phyloP scores from a whole-genome alignment of 2,113 vertebrate species.

The Percopsis transmontana region DNA sequence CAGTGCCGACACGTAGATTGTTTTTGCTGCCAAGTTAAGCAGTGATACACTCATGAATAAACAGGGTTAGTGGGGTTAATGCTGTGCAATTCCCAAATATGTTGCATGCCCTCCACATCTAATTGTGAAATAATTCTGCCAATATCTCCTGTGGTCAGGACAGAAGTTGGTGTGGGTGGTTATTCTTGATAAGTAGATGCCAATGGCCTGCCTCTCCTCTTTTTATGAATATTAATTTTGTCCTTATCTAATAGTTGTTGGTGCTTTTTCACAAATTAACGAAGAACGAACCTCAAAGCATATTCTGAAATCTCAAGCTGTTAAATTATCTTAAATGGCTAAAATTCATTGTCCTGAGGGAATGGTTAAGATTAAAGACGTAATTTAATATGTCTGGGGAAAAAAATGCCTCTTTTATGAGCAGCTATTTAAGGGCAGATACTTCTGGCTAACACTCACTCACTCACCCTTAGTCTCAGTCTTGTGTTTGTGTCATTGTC shows the following conservation, averaged over 20 bases:
- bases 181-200: slow-evolving; percentile 20
- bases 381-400: not conserved
- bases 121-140: no score
- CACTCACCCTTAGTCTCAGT: slow-evolving; percentile 35
- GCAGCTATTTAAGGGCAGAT: slow-evolving; percentile 29
- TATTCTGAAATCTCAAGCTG: slow-evolving; percentile 7
- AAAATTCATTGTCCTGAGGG: not conserved
- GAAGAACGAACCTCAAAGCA: not conserved
- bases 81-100: no score
- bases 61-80: no score
- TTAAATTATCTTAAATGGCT: not conserved
- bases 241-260: slow-evolving; percentile 25
- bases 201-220: slow-evolving; percentile 31
- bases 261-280: slow-evolving; percentile 9
- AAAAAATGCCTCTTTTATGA: slow-evolving; percentile 8
- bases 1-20: no score
- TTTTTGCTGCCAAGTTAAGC: no score
- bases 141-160: no score
- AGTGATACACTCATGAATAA: no score
- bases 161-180: slow-evolving; percentile 16
- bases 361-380: slow-evolving; percentile 8
- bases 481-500: no score
- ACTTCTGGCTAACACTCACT: slow-evolving; percentile 7
- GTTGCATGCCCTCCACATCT: no score
- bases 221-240: slow-evolving; percentile 25